Evolutionary conservation across 2,797 vertebrate species (phyloP).

Genomic region (Lerista edwardsae): DNA sequence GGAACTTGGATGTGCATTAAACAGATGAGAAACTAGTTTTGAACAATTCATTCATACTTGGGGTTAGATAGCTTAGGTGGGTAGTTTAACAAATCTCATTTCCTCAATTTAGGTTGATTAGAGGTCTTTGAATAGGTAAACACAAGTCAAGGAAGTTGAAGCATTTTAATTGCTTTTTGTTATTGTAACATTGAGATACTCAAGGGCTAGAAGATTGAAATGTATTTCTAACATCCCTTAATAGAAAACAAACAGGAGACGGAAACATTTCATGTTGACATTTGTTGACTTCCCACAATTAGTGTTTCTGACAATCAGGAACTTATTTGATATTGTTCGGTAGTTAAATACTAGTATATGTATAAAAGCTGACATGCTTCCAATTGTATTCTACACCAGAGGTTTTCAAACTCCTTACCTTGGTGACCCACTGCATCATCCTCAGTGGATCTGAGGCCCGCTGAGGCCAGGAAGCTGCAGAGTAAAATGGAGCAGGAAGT

Average conservation of each 20-base stretch:
- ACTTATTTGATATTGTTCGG: not conserved
- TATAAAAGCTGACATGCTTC: constrained; percentile 1
- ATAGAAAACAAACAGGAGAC: not conserved
- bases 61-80: not conserved
- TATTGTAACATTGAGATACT: not conserved
- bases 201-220: not conserved
- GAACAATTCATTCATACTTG: not conserved
- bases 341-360: not conserved
- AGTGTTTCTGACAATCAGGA: not conserved
- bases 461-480: too few relatives aligned
- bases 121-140: not conserved
- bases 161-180: constrained; percentile 4
- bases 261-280: not conserved
- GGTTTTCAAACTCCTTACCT: too few relatives aligned
- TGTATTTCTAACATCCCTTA: not conserved
- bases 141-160: not conserved
- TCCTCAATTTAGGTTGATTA: not conserved
- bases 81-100: not conserved
- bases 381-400: not conserved
- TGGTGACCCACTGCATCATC: too few relatives aligned
- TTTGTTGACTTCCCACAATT: not conserved
- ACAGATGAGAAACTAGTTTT: not conserved
- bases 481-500: too few relatives aligned
- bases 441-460: too few relatives aligned
- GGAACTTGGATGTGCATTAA: too few relatives aligned